These are phyloP conservation scores for Lepidonotus clava DNA, from an alignment of 2,888 invertebrate genomes.

Conservation along the genomic window DNA sequence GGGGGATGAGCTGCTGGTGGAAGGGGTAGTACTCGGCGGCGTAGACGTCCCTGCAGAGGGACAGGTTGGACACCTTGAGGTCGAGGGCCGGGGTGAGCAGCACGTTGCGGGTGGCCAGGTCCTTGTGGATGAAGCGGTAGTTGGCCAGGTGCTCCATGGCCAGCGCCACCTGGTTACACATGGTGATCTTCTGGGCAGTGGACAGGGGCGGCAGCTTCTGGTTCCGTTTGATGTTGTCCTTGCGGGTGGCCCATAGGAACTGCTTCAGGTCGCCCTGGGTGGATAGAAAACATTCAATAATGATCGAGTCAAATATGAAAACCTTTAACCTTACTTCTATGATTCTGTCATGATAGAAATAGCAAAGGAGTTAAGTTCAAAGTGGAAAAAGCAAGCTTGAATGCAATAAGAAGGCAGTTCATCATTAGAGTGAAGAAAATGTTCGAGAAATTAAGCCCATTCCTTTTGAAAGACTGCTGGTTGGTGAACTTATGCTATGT, in stretches of 20 bases:
- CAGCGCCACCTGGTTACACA: constrained; percentile 86
- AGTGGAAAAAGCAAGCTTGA: too few species aligned
- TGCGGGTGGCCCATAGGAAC: constrained; percentile 81
- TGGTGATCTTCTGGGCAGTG: constrained; percentile 79
- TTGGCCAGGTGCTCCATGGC: constrained; percentile 90
- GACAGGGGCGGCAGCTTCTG: constrained; percentile 84
- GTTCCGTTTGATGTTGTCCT: constrained; percentile 82
- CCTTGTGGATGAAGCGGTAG: constrained; percentile 91
- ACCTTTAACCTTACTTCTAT: background rate
- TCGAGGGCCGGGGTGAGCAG: constrained; percentile 89
- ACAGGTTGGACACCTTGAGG: constrained; percentile 91
- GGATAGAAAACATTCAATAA: constrained; percentile 63
- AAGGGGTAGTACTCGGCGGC: constrained; percentile 92
- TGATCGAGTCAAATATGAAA: background rate
- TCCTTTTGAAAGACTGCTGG: too few species aligned
- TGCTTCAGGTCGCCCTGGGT: constrained; percentile 93
- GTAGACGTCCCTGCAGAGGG: constrained; percentile 91
- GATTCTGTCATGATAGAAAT: background rate
- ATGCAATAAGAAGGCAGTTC: too few species aligned
- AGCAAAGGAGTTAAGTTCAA: too few species aligned
- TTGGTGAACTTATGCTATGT: too few species aligned
- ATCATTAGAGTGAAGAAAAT: too few species aligned
- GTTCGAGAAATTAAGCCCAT: too few species aligned
- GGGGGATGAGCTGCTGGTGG: constrained; percentile 83
- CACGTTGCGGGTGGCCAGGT: constrained; percentile 95